A percentile compares a stretch with the other conserved stretches of the same genome.
phyloP scores from a whole-genome alignment of 2,888 invertebrate species.

The Luffia ferchaultella region DNA sequence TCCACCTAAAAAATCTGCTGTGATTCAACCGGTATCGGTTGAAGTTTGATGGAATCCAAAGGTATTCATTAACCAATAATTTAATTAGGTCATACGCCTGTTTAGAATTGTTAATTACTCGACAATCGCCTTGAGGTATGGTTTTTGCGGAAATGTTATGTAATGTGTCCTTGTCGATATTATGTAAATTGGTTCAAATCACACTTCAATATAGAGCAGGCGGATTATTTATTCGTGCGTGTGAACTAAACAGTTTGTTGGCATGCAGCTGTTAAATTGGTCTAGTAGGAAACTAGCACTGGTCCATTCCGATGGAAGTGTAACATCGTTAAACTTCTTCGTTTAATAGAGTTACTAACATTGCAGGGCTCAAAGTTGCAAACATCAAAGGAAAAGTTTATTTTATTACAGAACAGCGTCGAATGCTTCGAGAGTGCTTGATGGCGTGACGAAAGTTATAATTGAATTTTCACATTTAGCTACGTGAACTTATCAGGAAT shows the following conservation, averaged over 20 bases:
- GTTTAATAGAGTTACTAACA: neutral
- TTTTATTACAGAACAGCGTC: constrained; percentile 21
- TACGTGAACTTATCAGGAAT: too few relatives aligned
- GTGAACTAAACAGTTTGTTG: constrained; percentile 10
- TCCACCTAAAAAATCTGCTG: too few relatives aligned
- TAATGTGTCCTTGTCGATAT: constrained; percentile 33
- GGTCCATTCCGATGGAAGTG: constrained; percentile 31
- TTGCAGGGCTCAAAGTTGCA: constrained; percentile 21
- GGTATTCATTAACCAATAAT: constrained; percentile 21
- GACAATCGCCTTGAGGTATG: constrained; percentile 28
- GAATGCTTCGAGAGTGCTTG: too few relatives aligned
- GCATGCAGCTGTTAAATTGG: constrained; percentile 3
- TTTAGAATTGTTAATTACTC: constrained; percentile 22
- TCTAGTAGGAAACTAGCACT: constrained; percentile 1
- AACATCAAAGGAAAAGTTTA: constrained; percentile 25
- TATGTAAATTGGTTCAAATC: constrained; percentile 31
- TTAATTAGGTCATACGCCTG: constrained; percentile 18
- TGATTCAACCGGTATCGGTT: too few relatives aligned
- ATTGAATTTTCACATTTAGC: too few relatives aligned
- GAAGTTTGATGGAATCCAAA: too few relatives aligned
- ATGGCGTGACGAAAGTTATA: too few relatives aligned
- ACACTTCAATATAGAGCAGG: constrained; percentile 21
- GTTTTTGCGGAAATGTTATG: constrained; percentile 38
- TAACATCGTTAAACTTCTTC: constrained; percentile 35
- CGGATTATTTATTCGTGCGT: constrained; percentile 18